Evolutionary conservation across 2,888 invertebrate species (phyloP).

Genomic region (Lycaena phlaeas): DNA sequence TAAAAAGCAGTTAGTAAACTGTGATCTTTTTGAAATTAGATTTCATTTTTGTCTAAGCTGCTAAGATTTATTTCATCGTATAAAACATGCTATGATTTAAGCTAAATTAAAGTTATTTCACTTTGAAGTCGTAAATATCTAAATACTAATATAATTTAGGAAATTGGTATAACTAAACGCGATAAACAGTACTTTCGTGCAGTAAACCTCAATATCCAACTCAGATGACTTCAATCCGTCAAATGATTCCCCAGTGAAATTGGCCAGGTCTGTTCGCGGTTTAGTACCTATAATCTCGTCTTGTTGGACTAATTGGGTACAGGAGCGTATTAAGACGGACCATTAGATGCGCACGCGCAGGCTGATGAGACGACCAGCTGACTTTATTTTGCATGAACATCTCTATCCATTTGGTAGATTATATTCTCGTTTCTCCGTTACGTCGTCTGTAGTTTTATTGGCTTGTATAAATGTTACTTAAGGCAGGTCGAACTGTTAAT

Average conservation of each 20-base stretch:
- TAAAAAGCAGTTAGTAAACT: no score
- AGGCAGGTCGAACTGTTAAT: no score
- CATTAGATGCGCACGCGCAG: slow-evolving; percentile 39
- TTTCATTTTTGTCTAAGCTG: no score
- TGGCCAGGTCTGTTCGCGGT: slow-evolving; percentile 21
- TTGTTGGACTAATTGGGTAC: slow-evolving; percentile 49
- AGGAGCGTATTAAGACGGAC: slow-evolving; percentile 36
- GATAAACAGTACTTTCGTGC: neutral
- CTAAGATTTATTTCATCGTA: no score
- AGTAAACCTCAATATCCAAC: neutral
- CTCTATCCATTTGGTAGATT: neutral
- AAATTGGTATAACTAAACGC: neutral
- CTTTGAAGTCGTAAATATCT: no score
- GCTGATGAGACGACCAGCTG: slow-evolving; percentile 26
- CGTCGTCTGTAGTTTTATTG: no score
- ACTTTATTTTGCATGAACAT: neutral
- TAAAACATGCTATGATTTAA: no score
- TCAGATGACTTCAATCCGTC: slow-evolving; percentile 1
- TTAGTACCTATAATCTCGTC: slow-evolving; percentile 21
- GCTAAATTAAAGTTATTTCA: no score
- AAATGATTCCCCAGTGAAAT: slow-evolving; percentile 9
- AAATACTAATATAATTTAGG: no score
- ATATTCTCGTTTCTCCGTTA: slow-evolving; percentile 1
- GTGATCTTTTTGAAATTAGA: no score
- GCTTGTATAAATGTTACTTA: no score